Percentiles rank a stretch among this genome's conserved stretches.
Evolutionary conservation across 2,888 invertebrate species (phyloP).

Genomic region (Girardia tigrina): DNA sequence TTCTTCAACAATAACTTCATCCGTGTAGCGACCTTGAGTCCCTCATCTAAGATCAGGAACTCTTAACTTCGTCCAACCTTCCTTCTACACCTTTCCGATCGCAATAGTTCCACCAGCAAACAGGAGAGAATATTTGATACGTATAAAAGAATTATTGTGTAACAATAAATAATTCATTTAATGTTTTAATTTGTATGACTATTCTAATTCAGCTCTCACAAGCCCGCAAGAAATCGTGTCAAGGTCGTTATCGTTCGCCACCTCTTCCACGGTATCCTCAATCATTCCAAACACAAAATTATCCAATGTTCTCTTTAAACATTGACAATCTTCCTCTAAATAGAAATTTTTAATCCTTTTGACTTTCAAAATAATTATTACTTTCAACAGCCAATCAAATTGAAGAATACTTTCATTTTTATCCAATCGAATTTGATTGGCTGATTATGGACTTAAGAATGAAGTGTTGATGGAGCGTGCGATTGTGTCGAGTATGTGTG

Average conservation of each 20-base stretch:
- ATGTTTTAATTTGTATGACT: too few relatives aligned
- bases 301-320: background rate
- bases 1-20: too few relatives aligned
- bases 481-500: background rate
- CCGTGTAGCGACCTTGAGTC: too few relatives aligned
- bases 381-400: constrained; percentile 23
- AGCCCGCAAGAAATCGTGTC: background rate
- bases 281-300: constrained; percentile 12
- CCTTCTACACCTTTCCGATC: too few relatives aligned
- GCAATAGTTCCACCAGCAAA: too few relatives aligned
- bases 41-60: too few relatives aligned
- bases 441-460: background rate
- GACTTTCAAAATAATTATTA: background rate
- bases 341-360: background rate
- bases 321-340: constrained; percentile 6
- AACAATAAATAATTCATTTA: too few relatives aligned
- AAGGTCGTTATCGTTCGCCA: background rate
- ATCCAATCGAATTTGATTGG: background rate
- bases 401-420: constrained; percentile 12
- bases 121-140: too few relatives aligned
- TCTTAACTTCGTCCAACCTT: too few relatives aligned
- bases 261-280: background rate
- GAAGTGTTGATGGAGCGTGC: background rate
- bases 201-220: background rate
- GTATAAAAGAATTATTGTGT: too few relatives aligned